These are phyloP conservation scores for Papilio xuthus DNA, from an alignment of 1,140 invertebrate genomes.

Conservation along the genomic window DNA sequence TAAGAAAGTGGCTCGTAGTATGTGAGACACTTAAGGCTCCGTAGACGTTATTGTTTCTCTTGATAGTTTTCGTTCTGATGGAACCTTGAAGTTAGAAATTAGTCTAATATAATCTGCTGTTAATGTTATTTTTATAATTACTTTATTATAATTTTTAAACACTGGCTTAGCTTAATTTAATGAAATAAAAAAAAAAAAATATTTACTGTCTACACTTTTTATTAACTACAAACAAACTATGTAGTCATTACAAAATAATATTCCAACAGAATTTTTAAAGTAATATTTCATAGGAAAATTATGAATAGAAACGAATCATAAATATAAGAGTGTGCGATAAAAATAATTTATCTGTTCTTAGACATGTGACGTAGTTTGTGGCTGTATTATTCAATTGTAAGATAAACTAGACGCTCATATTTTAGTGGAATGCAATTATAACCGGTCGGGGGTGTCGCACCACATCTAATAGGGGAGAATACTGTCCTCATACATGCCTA, in stretches of 20 bases:
- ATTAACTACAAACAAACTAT: not conserved
- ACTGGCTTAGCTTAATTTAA: too few species aligned
- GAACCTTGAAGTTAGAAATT: slow-evolving; percentile 70
- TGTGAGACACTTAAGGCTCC: slow-evolving; percentile 54
- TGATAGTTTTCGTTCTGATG: slow-evolving; percentile 64
- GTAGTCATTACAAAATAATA: not conserved
- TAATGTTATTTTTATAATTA: not conserved
- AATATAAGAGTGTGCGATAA: slow-evolving; percentile 28
- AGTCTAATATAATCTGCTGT: slow-evolving; percentile 47
- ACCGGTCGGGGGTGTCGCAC: slow-evolving; percentile 59
- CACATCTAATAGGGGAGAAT: slow-evolving; percentile 53
- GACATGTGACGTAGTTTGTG: slow-evolving; percentile 36
- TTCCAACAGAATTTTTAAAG: slow-evolving; percentile 5
- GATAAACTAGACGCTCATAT: slow-evolving; percentile 69
- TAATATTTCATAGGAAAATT: slow-evolving; percentile 4
- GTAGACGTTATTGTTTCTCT: slow-evolving; percentile 54
- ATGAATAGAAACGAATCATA: slow-evolving; percentile 22
- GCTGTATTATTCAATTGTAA: slow-evolving; percentile 44
- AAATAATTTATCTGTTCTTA: slow-evolving; percentile 33
- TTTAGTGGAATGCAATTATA: slow-evolving; percentile 79
- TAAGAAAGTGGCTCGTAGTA: slow-evolving; percentile 72
- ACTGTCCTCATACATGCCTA: slow-evolving; percentile 50
- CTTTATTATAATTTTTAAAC: too few species aligned
- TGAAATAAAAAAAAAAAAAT: too few species aligned
- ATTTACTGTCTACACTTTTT: too few species aligned